Conservation (phyloP, 92 coral and sea anemone species). For the Diadumene lineata region DNA sequence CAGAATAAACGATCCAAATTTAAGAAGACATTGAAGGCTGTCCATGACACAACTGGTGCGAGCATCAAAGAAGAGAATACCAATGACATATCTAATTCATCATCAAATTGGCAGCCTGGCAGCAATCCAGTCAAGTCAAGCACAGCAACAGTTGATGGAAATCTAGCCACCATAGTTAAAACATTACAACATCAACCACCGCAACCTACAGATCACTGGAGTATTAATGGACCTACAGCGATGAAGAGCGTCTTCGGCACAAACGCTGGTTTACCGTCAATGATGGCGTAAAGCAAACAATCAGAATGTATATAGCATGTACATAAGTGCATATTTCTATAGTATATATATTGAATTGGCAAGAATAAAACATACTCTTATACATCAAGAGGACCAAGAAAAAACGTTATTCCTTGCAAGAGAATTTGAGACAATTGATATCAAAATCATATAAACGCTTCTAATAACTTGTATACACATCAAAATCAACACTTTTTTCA, state of each 20-base stretch:
- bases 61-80: constrained; percentile 27
- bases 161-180: constrained; percentile 21
- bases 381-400: background rate
- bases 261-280: constrained; percentile 9
- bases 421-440: background rate
- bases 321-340: background rate
- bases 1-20: constrained; percentile 94
- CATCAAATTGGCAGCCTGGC: constrained; percentile 18
- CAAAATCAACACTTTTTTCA: too few species aligned
- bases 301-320: background rate
- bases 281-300: constrained; percentile 14
- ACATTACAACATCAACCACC: constrained; percentile 8
- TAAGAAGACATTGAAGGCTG: constrained; percentile 68
- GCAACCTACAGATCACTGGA: constrained; percentile 5
- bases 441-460: background rate
- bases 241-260: constrained; percentile 7
- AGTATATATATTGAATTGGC: background rate
- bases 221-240: constrained; percentile 11
- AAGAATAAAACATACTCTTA: background rate
- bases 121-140: constrained; percentile 8
- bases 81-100: constrained; percentile 4
- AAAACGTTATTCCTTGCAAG: background rate
- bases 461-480: too few species aligned
- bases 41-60: constrained; percentile 32
- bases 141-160: constrained; percentile 1